These are phyloP conservation scores for Caenorhabditis japonica DNA, from an alignment of 2,888 invertebrate genomes.

Conservation along the genomic window DNA sequence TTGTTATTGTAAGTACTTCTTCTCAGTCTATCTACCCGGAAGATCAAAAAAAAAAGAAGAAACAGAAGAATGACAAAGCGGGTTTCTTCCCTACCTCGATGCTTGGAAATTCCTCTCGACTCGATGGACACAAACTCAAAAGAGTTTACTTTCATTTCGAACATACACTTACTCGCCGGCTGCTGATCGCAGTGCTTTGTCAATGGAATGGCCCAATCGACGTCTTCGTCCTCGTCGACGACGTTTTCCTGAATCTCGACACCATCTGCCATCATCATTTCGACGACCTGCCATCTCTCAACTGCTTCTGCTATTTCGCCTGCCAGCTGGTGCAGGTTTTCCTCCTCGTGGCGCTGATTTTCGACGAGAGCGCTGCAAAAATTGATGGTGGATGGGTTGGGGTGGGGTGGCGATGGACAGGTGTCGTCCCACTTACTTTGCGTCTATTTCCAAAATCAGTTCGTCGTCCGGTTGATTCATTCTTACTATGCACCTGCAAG, in stretches of 20 bases:
- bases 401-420: neutral
- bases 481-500: constrained; percentile 13
- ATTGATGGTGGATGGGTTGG: constrained; percentile 26
- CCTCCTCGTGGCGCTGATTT: neutral
- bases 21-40: constrained; percentile 10
- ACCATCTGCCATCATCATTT: constrained; percentile 21
- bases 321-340: constrained; percentile 33
- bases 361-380: constrained; percentile 21
- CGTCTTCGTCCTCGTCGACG: constrained; percentile 21
- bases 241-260: constrained; percentile 23
- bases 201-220: constrained; percentile 42
- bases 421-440: constrained; percentile 11
- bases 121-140: constrained; percentile 35
- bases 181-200: constrained; percentile 10
- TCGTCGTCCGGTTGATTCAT: constrained; percentile 12
- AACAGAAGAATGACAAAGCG: neutral
- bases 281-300: constrained; percentile 21
- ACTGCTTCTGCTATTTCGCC: constrained; percentile 13
- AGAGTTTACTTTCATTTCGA: constrained; percentile 10
- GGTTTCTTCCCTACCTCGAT: constrained; percentile 11
- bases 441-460: constrained; percentile 7
- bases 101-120: constrained; percentile 19
- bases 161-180: constrained; percentile 33
- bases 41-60: neutral
- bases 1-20: constrained; percentile 13